Percentiles rank a stretch among this genome's conserved stretches.
Evolutionary conservation across 1,140 invertebrate species (phyloP).

Genomic region (Diprion similis): DNA sequence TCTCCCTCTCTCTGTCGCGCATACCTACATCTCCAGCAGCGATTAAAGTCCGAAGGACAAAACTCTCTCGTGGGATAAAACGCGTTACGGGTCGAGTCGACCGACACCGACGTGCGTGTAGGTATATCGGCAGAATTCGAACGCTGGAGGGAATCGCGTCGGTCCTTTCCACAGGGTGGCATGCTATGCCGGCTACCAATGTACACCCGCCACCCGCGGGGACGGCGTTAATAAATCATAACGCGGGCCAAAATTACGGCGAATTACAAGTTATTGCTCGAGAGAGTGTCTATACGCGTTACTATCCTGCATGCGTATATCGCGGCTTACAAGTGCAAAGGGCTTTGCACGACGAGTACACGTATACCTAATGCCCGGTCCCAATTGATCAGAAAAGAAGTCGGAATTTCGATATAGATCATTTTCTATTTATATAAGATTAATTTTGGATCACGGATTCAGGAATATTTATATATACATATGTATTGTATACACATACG

Average conservation of each 20-base stretch:
- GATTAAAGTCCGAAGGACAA: not conserved
- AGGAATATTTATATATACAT: too few species aligned
- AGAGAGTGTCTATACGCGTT: not conserved
- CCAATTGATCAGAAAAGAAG: not conserved
- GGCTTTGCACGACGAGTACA: not conserved
- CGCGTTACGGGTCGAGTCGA: too few species aligned
- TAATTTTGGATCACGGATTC: not conserved
- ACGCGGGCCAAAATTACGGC: constrained; percentile 4
- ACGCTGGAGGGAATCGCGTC: not conserved
- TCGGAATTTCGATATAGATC: too few species aligned
- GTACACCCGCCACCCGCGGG: not conserved
- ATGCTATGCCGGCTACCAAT: not conserved
- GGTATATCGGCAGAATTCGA: constrained; percentile 3
- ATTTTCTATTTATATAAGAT: too few species aligned
- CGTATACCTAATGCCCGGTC: not conserved
- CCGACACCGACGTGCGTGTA: too few species aligned
- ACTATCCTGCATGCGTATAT: not conserved
- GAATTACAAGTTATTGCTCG: not conserved
- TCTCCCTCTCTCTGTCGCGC: too few species aligned
- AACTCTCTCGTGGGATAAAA: constrained; percentile 5
- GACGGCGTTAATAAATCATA: constrained; percentile 1
- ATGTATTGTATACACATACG: too few species aligned
- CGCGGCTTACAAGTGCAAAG: not conserved
- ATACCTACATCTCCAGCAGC: not conserved
- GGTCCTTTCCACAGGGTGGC: not conserved